Percentiles rank a stretch among this genome's conserved stretches.
phyloP scores from a whole-genome alignment of 2,797 vertebrate species.

The Hoplostethus atlanticus region DNA sequence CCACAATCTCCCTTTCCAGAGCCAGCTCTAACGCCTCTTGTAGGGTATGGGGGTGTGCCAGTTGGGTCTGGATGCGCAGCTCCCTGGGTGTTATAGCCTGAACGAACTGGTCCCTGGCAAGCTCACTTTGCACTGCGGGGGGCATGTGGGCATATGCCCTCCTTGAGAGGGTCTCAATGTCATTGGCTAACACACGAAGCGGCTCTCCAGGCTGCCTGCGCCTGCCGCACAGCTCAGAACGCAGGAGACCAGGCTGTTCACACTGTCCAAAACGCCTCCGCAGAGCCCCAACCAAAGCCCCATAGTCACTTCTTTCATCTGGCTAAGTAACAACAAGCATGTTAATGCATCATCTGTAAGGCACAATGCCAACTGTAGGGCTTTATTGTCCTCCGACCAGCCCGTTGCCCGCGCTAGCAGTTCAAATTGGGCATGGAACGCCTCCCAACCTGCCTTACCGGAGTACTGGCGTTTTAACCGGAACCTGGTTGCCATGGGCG shows the following conservation, averaged over 20 bases:
- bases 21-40: constrained; percentile 16
- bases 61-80: constrained; percentile 7
- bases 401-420: not conserved
- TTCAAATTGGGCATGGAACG: constrained; percentile 3
- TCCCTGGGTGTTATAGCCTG: constrained; percentile 8
- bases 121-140: too few species aligned
- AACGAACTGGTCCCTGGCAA: constrained; percentile 33
- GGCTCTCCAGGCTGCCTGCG: constrained; percentile 4
- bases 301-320: constrained; percentile 13
- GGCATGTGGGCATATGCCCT: too few species aligned
- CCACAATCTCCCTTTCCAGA: constrained; percentile 12
- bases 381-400: not conserved
- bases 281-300: constrained; percentile 17
- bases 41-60: constrained; percentile 1
- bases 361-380: not conserved
- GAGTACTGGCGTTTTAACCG: not conserved
- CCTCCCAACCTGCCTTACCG: not conserved
- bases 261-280: constrained; percentile 23
- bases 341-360: constrained; percentile 7
- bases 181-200: constrained; percentile 2
- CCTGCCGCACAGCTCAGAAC: constrained; percentile 2
- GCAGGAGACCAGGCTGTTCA: constrained; percentile 1
- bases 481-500: too few species aligned
- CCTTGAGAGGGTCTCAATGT: too few species aligned
- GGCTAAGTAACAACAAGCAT: constrained; percentile 18